A percentile compares a stretch with the other conserved stretches of the same genome.
phyloP scores from a whole-genome alignment of 2,888 invertebrate species.

The Lochmaea capreae region DNA sequence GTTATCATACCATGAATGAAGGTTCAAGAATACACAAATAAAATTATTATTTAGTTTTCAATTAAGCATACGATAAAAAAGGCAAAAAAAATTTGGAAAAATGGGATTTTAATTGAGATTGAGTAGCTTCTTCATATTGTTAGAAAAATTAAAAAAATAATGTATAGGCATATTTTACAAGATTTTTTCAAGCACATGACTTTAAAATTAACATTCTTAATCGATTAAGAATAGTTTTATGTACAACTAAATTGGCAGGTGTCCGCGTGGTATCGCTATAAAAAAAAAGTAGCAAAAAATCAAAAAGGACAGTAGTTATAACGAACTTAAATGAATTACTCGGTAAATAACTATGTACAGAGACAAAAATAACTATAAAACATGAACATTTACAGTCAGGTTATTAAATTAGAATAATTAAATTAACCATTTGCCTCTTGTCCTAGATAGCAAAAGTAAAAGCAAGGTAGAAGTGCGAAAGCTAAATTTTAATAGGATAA shows the following conservation, averaged over 20 bases:
- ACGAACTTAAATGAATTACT: not conserved
- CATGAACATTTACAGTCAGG: not conserved
- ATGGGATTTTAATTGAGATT: too few relatives aligned
- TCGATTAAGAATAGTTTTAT: not conserved
- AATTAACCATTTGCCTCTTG: conserved; percentile 25
- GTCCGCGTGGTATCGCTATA: not conserved
- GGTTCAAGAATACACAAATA: not conserved
- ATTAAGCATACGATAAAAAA: not conserved
- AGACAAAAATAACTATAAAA: not conserved
- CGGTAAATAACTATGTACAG: not conserved
- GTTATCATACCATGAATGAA: not conserved
- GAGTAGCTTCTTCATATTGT: too few relatives aligned
- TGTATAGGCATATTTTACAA: too few relatives aligned
- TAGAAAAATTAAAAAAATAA: too few relatives aligned
- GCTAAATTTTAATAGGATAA: not conserved
- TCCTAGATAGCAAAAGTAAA: conserved; percentile 3
- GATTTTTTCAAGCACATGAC: too few relatives aligned
- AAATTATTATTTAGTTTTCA: not conserved
- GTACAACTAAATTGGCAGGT: not conserved
- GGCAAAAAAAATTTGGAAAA: too few relatives aligned
- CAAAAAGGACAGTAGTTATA: not conserved
- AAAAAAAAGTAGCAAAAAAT: not conserved
- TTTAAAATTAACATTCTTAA: not conserved
- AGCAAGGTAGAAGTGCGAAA: not conserved
- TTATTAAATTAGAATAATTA: conserved; percentile 20